A percentile compares a stretch with the other conserved stretches of the same genome.
Evolutionary conservation across 2,888 invertebrate species (phyloP).

Genomic region (Acanthococcus lagerstroemiae): DNA sequence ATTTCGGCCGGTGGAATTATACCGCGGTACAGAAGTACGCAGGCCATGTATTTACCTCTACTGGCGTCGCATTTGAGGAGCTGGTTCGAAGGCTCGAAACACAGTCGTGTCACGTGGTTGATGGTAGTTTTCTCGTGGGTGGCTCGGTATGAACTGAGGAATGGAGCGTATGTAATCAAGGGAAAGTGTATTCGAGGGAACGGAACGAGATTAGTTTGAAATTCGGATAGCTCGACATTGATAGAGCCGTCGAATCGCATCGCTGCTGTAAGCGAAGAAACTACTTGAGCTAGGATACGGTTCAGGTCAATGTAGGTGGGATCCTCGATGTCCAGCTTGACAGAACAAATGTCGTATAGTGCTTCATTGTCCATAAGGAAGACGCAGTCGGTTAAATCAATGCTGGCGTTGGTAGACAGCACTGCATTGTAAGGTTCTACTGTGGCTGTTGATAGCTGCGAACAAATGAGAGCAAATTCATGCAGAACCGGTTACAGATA

Average conservation of each 20-base stretch:
- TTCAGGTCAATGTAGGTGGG: constrained; percentile 51
- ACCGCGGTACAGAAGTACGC: constrained; percentile 73
- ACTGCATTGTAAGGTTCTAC: constrained; percentile 36
- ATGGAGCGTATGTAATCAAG: constrained; percentile 47
- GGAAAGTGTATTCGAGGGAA: constrained; percentile 25
- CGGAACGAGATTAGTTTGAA: constrained; percentile 39
- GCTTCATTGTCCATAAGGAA: constrained; percentile 42
- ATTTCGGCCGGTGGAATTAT: constrained; percentile 86
- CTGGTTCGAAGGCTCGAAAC: constrained; percentile 82
- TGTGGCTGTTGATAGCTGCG: constrained; percentile 36
- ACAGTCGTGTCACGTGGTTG: constrained; percentile 71
- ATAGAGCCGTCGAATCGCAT: constrained; percentile 75
- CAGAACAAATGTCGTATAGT: constrained; percentile 45
- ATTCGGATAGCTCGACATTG: constrained; percentile 52
- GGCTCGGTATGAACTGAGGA: constrained; percentile 61
- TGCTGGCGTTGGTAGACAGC: constrained; percentile 41
- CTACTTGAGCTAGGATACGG: constrained; percentile 44
- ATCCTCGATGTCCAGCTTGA: constrained; percentile 47
- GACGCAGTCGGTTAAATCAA: constrained; percentile 40
- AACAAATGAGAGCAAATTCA: not conserved
- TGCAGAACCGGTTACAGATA: not conserved
- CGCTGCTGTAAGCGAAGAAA: constrained; percentile 75
- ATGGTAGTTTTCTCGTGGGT: constrained; percentile 67
- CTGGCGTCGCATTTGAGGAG: constrained; percentile 45
- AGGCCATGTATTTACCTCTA: constrained; percentile 80